These are phyloP conservation scores for Seira musarum DNA, from an alignment of 2,888 invertebrate genomes.

Conservation along the genomic window DNA sequence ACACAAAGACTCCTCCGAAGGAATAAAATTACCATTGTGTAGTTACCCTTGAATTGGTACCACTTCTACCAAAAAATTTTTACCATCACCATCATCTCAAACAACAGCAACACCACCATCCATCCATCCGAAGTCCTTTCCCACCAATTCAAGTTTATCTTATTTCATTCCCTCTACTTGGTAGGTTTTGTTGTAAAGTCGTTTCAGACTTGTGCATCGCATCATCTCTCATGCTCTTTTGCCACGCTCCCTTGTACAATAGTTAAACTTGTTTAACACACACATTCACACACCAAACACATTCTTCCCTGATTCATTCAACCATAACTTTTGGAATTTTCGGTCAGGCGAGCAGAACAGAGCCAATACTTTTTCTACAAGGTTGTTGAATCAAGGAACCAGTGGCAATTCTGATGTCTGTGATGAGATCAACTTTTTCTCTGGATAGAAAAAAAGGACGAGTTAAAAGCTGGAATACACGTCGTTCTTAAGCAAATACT, in stretches of 20 bases:
- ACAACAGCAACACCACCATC: neutral
- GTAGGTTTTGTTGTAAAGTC: neutral
- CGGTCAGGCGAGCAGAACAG: conserved; percentile 56
- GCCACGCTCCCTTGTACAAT: conserved; percentile 54
- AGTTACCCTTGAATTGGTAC: conserved; percentile 44
- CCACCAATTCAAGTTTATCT: neutral
- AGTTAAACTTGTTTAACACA: conserved; percentile 59
- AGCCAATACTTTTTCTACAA: conserved; percentile 16
- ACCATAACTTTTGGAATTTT: conserved; percentile 60
- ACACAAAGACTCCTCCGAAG: conserved; percentile 37
- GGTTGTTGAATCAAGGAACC: conserved; percentile 8
- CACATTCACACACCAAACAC: conserved; percentile 37
- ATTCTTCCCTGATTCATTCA: conserved; percentile 58
- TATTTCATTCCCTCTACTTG: neutral
- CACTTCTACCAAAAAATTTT: conserved; percentile 4
- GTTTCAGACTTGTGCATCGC: neutral
- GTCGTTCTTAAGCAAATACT: conserved; percentile 49
- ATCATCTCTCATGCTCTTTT: conserved; percentile 4
- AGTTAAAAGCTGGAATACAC: conserved; percentile 36
- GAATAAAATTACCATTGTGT: conserved; percentile 58
- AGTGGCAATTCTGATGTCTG: conserved; percentile 21
- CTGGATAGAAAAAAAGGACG: neutral
- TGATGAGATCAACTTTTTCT: conserved; percentile 52
- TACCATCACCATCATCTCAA: conserved; percentile 7
- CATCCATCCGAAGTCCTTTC: neutral